phyloP scores from a whole-genome alignment of 2,797 vertebrate genomes.

The Gallirallus australis region DNA sequence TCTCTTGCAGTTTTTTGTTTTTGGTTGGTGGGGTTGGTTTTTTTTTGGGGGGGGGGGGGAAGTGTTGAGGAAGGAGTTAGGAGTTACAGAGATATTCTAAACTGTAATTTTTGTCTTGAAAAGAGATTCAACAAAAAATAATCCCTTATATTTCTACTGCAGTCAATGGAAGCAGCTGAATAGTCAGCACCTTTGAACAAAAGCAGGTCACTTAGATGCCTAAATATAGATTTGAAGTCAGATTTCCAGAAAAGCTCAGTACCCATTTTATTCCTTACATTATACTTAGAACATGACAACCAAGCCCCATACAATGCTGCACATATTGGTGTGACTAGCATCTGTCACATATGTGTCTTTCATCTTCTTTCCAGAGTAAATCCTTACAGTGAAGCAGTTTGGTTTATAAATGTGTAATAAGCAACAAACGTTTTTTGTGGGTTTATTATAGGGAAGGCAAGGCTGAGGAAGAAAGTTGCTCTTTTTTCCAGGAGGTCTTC shows the following conservation, averaged over 20 bases:
- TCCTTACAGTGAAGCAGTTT: background rate
- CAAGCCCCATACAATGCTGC: background rate
- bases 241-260: slow-evolving; percentile 10
- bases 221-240: slow-evolving; percentile 60
- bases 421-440: background rate
- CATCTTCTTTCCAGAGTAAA: background rate
- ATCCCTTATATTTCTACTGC: background rate
- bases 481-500: background rate
- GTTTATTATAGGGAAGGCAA: background rate
- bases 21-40: too few species aligned
- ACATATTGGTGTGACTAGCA: background rate
- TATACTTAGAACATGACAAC: background rate
- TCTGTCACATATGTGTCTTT: background rate
- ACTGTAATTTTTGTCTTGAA: background rate
- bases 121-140: background rate
- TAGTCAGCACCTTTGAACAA: slow-evolving; percentile 47
- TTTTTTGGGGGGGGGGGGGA: too few species aligned
- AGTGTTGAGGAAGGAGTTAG: background rate
- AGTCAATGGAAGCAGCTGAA: slow-evolving; percentile 24
- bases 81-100: background rate
- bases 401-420: background rate
- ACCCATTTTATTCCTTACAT: background rate
- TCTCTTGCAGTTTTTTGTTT: background rate
- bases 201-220: slow-evolving; percentile 40
- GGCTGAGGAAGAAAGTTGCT: background rate